Conservation (phyloP, 2,888 invertebrate genomes). For the Limnephilus lunatus region DNA sequence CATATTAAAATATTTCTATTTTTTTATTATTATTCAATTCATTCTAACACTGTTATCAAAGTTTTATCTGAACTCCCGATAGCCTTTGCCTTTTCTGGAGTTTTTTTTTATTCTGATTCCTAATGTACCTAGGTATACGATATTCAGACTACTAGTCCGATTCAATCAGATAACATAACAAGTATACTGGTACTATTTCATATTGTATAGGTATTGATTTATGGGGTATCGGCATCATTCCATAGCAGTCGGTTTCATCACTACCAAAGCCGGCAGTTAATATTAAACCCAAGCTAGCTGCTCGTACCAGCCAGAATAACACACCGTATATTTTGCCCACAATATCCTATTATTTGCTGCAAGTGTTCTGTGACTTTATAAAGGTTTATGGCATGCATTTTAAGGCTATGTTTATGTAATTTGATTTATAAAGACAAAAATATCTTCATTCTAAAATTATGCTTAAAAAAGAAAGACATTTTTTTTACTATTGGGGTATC, state of each 20-base stretch:
- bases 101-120: constrained; percentile 18
- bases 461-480: too few species aligned
- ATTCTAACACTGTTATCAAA: constrained; percentile 12
- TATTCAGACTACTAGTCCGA: constrained; percentile 21
- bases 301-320: neutral
- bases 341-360: neutral
- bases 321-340: neutral
- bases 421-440: too few species aligned
- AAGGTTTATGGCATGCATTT: neutral
- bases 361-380: neutral
- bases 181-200: constrained; percentile 36
- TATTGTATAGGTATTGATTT: constrained; percentile 40
- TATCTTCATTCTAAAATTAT: too few species aligned
- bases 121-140: neutral
- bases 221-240: constrained; percentile 34
- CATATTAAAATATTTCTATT: neutral
- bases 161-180: constrained; percentile 38
- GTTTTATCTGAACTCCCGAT: constrained; percentile 13
- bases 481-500: too few species aligned
- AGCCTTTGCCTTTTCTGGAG: constrained; percentile 28
- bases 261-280: neutral
- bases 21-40: neutral
- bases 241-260: constrained; percentile 25
- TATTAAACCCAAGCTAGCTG: neutral
- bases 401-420: too few species aligned